Percentiles rank a stretch among this genome's conserved stretches.
Conservation (phyloP, 2,888 invertebrate species). For the Bombyx huttoni region DNA sequence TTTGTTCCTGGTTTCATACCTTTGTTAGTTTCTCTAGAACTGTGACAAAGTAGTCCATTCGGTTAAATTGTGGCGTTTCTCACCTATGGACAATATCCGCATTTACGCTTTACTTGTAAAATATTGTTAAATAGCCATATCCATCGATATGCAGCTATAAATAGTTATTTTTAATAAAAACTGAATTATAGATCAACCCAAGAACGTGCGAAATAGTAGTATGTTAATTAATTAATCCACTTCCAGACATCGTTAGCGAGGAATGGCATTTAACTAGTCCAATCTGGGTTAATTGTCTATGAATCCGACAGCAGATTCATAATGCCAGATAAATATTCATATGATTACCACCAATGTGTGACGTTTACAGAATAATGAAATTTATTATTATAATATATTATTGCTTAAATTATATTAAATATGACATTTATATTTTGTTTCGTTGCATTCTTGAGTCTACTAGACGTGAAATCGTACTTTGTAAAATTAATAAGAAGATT, state of each 20-base stretch:
- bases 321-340: neutral
- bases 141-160: neutral
- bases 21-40: neutral
- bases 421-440: no score
- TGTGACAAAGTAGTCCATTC: neutral
- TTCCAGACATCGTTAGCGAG: conserved; percentile 12
- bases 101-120: neutral
- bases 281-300: conserved; percentile 34
- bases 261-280: conserved; percentile 13
- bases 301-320: conserved; percentile 4
- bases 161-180: neutral
- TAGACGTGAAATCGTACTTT: no score
- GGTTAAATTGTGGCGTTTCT: neutral
- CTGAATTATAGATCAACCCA: neutral
- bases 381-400: neutral
- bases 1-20: neutral
- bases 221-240: conserved; percentile 12
- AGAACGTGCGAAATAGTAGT: conserved; percentile 9
- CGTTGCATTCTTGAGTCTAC: no score
- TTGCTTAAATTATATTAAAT: no score
- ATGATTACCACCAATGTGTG: neutral
- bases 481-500: no score
- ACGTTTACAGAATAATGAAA: neutral
- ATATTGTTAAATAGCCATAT: no score
- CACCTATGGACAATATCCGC: neutral